Evolutionary conservation across 2,113 vertebrate species (phyloP), one percentile per base, ranked within the genome.

Genomic region (Corapipo altera): DNA sequence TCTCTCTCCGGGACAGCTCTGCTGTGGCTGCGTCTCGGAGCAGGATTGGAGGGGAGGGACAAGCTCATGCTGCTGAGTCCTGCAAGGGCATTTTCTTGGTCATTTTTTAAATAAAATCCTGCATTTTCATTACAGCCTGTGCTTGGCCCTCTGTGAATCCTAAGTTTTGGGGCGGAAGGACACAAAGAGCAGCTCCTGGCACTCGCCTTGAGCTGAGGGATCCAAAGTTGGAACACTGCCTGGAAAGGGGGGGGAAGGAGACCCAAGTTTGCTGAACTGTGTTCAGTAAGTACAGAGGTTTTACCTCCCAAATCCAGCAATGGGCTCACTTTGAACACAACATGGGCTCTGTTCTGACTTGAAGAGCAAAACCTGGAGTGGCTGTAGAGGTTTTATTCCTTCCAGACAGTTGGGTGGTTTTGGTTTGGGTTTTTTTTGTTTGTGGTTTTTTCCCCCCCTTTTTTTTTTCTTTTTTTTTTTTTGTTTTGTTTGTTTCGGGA

Each of bases 71-170:
- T 69, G 51, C 67, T 52, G 20, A n/a, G 9, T 88, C 89, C 77
- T 88, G 57, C 76, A 77, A 92, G 88, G 89, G 88, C 55, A 76
- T 73, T 91, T 81, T 85, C 39, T 55, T 55, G 78, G 85, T 85
- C 51, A 48, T 48, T 90, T 87, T 92, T 86, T 24, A 80, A 96
- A 91, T 91, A 96, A 92, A 94, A 74, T 57, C 57, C 67, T 85
- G 74, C 62, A 30, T 91, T 95, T 95, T 93, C 92, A 39, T 41
- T 88, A 55, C 28, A 84, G 88, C 80, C 80, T 90, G 64, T 13
- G 41, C 79, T 76, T 15, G 2, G 71, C 32, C 64, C 64, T 89
- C 79, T 84, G 30, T 76, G 32, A 70, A 9, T 57, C 2, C 32
- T 35, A 4, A 17, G 5, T 10, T 61, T n/a, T 4, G 3, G 2